These are phyloP conservation scores for Trichonephila inaurata DNA, from an alignment of 1,140 invertebrate species.

Conservation along the genomic window DNA sequence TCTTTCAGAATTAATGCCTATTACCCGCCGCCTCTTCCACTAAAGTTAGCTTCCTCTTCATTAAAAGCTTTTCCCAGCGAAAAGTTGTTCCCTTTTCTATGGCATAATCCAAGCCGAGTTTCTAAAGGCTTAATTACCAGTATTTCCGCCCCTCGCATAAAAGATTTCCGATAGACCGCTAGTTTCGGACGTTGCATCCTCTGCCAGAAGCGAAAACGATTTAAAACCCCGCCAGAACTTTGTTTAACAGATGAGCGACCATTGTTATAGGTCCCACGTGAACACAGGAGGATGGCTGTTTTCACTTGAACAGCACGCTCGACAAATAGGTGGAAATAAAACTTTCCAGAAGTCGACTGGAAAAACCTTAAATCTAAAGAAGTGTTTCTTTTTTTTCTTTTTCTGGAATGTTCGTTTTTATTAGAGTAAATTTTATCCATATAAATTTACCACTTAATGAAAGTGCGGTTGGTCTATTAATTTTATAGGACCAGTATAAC, in stretches of 20 bases:
- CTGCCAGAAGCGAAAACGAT: constrained; percentile 17
- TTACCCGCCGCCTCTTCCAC: constrained; percentile 10
- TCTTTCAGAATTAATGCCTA: constrained; percentile 44
- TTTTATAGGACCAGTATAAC: no score
- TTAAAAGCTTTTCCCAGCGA: constrained; percentile 25
- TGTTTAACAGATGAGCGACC: constrained; percentile 57
- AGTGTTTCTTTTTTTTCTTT: background rate
- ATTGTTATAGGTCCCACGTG: constrained; percentile 58
- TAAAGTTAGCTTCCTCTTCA: constrained; percentile 4
- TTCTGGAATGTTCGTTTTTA: no score
- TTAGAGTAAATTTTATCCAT: no score
- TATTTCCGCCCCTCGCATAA: constrained; percentile 49
- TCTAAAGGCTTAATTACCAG: constrained; percentile 60
- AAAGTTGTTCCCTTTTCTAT: constrained; percentile 33
- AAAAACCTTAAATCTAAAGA: background rate
- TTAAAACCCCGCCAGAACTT: constrained; percentile 64
- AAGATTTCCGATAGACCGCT: constrained; percentile 55
- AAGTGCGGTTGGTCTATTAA: no score
- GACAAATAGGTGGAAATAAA: constrained; percentile 50
- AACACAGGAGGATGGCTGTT: background rate
- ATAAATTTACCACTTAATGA: no score
- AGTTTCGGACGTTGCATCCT: background rate
- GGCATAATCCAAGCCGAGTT: constrained; percentile 35
- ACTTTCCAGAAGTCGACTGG: background rate
- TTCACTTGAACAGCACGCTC: background rate